A percentile compares a stretch with the other conserved stretches of the same genome.
These are phyloP conservation scores for Stratiomys singularior DNA, from an alignment of 2,888 invertebrate species.

Conservation along the genomic window DNA sequence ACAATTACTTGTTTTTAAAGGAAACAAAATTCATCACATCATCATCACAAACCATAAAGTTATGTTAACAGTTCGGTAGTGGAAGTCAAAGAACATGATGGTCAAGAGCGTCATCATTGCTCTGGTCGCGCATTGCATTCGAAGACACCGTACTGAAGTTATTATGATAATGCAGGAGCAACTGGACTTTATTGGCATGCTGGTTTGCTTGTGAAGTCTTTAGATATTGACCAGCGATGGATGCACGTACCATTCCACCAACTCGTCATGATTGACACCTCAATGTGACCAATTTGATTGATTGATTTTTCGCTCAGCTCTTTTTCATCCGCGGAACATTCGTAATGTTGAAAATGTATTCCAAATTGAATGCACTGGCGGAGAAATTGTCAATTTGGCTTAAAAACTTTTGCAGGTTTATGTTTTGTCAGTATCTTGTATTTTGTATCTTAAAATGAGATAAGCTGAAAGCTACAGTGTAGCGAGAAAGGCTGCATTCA, in stretches of 20 bases:
- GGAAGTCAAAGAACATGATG: slow-evolving; percentile 14
- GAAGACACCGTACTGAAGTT: background rate
- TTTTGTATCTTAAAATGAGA: background rate
- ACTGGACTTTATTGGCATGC: slow-evolving; percentile 36
- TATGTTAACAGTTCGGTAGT: slow-evolving; percentile 35
- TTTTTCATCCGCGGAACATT: slow-evolving; percentile 24
- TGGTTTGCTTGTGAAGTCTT: slow-evolving; percentile 12
- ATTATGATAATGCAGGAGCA: slow-evolving; percentile 39
- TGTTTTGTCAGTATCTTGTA: background rate
- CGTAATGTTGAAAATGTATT: background rate
- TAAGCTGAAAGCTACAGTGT: background rate
- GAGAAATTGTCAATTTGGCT: slow-evolving; percentile 42
- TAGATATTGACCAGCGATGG: slow-evolving; percentile 24
- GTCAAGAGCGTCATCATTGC: slow-evolving; percentile 5
- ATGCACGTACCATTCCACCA: slow-evolving; percentile 31
- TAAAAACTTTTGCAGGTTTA: background rate
- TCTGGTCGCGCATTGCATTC: background rate
- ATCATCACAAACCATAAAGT: slow-evolving; percentile 35
- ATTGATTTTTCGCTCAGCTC: slow-evolving; percentile 41
- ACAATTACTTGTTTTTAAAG: slow-evolving; percentile 35
- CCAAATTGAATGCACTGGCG: background rate
- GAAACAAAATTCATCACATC: slow-evolving; percentile 1
- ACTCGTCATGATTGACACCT: slow-evolving; percentile 47
- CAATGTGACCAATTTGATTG: slow-evolving; percentile 47
- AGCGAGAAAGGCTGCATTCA: too few species aligned